Evolutionary conservation across 1,140 invertebrate genomes (phyloP), one percentile per base, ranked within the genome.

Genomic region (Hyles euphorbiae): DNA sequence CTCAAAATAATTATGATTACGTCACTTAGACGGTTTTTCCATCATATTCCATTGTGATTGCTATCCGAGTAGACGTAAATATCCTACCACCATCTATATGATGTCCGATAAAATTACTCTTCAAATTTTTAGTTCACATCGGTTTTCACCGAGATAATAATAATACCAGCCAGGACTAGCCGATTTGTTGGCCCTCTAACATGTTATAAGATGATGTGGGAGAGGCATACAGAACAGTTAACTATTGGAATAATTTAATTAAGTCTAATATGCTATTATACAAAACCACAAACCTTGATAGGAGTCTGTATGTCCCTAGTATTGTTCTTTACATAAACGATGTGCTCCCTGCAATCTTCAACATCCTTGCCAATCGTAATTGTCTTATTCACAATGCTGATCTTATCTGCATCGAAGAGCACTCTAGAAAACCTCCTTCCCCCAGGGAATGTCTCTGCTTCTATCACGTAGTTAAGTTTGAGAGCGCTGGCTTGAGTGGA

Each of bases 281-380:
- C 53, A 8, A 49, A 33, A 56, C 11, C 3, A 49, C 9, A 74
- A 88, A 92, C 91, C 72, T 93, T 93, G 44, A 97, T 95, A 2
- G 95, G 94, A 1, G 94, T 95, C 72, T 96, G 94, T 69, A 97
- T 97, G 76, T 96, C 95, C 61, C 93, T 91, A 0, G 95, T 96
- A 65, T 94, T 94, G 67, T 97, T 95, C 80, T 96, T 96, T 2
- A 97, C 90, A 82, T 96, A 96, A 6, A 95, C 94, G 2, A 92
- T 93, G 76, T 97, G 94, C 51, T 90, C 86, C 56, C 93, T 91
- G 69, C 96, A 97, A 67, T 93, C 90, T 60, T 90, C 74, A 3
- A 87, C 65, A 54, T 90, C 88, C 34, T 90, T 90, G 32, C 89
- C 84, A 10, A 94, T 72, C 1, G 74, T 85, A n/a, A 94, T 91